Conservation (phyloP, 2,888 invertebrate species). For the Scaptomyza cyrtandrae region DNA sequence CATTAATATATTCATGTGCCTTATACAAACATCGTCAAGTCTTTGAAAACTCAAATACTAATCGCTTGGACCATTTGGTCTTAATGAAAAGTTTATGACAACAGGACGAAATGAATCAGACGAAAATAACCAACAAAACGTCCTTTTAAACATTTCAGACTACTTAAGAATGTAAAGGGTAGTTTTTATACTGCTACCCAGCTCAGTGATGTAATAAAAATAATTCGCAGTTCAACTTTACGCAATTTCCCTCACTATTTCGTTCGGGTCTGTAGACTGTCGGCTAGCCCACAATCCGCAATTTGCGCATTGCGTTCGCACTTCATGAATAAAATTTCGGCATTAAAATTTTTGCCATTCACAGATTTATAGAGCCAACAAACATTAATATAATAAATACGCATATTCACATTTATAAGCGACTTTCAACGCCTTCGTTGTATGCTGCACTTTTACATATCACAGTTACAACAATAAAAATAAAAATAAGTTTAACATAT, state of each 20-base stretch:
- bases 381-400: slow-evolving; percentile 54
- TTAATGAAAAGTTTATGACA: not conserved
- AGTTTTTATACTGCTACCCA: not conserved
- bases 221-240: slow-evolving; percentile 28
- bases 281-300: slow-evolving; percentile 19
- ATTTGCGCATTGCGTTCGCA: slow-evolving; percentile 40
- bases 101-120: not conserved
- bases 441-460: slow-evolving; percentile 17
- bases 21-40: not conserved
- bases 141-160: not conserved
- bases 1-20: not conserved
- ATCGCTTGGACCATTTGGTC: not conserved
- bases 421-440: slow-evolving; percentile 4
- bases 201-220: slow-evolving; percentile 24
- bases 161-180: slow-evolving; percentile 1
- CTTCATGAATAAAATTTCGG: slow-evolving; percentile 65
- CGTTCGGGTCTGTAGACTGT: not conserved
- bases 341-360: slow-evolving; percentile 60
- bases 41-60: not conserved
- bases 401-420: not conserved
- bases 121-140: not conserved
- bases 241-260: slow-evolving; percentile 27
- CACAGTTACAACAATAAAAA: slow-evolving; percentile 12
- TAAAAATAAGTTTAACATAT: slow-evolving; percentile 40
- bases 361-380: slow-evolving; percentile 55